These are phyloP conservation scores for Bombus pyrosoma DNA, from an alignment of 1,140 invertebrate genomes.

Conservation along the genomic window DNA sequence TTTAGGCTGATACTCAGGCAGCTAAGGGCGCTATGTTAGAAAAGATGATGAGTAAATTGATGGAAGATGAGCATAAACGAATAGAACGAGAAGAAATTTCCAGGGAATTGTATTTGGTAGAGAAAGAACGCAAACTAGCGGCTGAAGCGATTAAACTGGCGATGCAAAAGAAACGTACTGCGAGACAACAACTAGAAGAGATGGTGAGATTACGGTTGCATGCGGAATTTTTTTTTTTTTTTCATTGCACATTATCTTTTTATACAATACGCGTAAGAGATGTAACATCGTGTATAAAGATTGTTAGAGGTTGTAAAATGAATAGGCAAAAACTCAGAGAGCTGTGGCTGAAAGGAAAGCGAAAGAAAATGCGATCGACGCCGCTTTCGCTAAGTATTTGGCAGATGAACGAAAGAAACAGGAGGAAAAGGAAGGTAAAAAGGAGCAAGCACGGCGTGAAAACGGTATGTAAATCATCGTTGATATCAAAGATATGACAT, in stretches of 20 bases:
- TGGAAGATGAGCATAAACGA: conserved; percentile 1
- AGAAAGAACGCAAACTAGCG: background rate
- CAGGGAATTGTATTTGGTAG: conserved; percentile 16
- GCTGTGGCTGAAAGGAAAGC: conserved; percentile 8
- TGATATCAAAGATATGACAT: background rate
- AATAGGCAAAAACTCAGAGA: background rate
- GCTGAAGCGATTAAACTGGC: background rate
- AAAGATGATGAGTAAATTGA: conserved; percentile 2
- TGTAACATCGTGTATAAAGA: no score
- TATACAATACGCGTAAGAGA: no score
- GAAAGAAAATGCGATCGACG: conserved; percentile 24
- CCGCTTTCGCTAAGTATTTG: conserved; percentile 10
- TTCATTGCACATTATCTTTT: no score
- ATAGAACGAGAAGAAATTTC: conserved; percentile 22
- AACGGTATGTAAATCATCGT: background rate
- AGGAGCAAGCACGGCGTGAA: background rate
- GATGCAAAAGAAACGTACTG: background rate
- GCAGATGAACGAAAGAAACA: conserved; percentile 11
- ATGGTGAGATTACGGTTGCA: conserved; percentile 12
- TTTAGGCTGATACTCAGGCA: background rate
- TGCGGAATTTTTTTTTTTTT: background rate
- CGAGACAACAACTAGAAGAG: background rate
- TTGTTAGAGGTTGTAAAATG: background rate
- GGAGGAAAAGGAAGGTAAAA: background rate
- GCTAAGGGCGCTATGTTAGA: background rate